These are phyloP conservation scores for Sylvia borin DNA, from an alignment of 2,797 vertebrate genomes.

Conservation along the genomic window DNA sequence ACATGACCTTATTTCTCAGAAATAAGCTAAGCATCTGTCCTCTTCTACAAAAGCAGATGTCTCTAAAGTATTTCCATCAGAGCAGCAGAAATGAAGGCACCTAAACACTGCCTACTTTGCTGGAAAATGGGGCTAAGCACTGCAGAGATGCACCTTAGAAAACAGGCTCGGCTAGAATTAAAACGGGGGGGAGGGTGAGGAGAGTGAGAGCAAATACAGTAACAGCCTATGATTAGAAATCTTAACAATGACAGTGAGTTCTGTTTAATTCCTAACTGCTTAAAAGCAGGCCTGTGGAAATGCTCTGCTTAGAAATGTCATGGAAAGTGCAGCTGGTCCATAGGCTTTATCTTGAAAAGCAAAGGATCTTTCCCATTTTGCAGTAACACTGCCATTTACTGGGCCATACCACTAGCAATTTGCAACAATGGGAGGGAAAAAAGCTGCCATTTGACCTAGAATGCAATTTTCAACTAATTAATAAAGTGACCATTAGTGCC, in stretches of 20 bases:
- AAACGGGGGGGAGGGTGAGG: not conserved
- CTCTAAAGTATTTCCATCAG: not conserved
- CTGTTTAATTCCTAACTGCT: constrained; percentile 67
- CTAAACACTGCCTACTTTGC: constrained; percentile 17
- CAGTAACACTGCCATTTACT: constrained; percentile 68
- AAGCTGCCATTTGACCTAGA: constrained; percentile 78
- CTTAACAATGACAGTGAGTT: constrained; percentile 55
- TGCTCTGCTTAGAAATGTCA: constrained; percentile 67
- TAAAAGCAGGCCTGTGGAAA: constrained; percentile 68
- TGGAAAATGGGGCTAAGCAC: not conserved
- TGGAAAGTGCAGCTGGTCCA: constrained; percentile 72
- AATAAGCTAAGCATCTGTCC: not conserved
- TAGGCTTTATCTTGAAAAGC: constrained; percentile 72
- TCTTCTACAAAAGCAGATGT: constrained; percentile 18
- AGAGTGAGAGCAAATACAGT: constrained; percentile 42
- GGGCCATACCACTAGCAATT: constrained; percentile 73
- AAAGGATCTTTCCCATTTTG: constrained; percentile 74
- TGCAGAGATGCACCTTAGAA: constrained; percentile 38
- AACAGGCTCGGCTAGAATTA: not conserved
- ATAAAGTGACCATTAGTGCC: constrained; percentile 79
- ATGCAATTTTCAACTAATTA: constrained; percentile 78
- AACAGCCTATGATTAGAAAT: constrained; percentile 55
- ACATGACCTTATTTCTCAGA: constrained; percentile 7
- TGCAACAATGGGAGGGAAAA: constrained; percentile 72
- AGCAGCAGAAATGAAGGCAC: not conserved